phyloP scores from a whole-genome alignment of 2,113 vertebrate species.

The Megaceryle maxima region DNA sequence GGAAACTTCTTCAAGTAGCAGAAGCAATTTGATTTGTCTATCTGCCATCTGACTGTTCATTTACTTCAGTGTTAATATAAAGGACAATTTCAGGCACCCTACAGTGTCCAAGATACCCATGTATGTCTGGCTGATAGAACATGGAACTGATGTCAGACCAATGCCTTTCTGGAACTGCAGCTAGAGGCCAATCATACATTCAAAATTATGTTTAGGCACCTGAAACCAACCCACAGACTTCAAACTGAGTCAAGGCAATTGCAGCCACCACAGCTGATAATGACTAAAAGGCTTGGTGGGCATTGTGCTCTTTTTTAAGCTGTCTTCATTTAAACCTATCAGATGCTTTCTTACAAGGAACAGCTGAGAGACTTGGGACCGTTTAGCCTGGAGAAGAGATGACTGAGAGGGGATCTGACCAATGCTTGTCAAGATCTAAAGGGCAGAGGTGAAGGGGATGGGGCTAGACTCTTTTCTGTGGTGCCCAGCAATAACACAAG shows the following conservation, averaged over 20 bases:
- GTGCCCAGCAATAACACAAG: too few relatives aligned
- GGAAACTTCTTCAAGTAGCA: neutral
- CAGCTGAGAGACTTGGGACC: too few relatives aligned
- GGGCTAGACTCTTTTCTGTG: too few relatives aligned
- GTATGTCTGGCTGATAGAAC: neutral
- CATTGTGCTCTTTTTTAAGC: neutral
- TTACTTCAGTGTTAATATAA: neutral
- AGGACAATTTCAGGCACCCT: neutral
- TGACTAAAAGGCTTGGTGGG: neutral
- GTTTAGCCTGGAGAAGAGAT: too few relatives aligned
- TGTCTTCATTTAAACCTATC: neutral
- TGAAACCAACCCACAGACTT: too few relatives aligned
- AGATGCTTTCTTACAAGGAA: too few relatives aligned
- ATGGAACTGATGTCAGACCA: fast-evolving
- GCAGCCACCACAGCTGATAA: neutral
- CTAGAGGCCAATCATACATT: fast-evolving
- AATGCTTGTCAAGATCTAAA: too few relatives aligned
- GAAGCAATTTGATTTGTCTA: neutral
- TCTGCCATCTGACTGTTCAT: neutral
- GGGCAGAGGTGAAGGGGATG: too few relatives aligned
- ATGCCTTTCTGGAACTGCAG: neutral
- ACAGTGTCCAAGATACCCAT: neutral
- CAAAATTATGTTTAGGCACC: neutral
- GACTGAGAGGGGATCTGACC: too few relatives aligned
- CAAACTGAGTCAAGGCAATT: neutral